These are phyloP conservation scores for Linepithema humile DNA, from an alignment of 1,140 invertebrate genomes.

Conservation along the genomic window DNA sequence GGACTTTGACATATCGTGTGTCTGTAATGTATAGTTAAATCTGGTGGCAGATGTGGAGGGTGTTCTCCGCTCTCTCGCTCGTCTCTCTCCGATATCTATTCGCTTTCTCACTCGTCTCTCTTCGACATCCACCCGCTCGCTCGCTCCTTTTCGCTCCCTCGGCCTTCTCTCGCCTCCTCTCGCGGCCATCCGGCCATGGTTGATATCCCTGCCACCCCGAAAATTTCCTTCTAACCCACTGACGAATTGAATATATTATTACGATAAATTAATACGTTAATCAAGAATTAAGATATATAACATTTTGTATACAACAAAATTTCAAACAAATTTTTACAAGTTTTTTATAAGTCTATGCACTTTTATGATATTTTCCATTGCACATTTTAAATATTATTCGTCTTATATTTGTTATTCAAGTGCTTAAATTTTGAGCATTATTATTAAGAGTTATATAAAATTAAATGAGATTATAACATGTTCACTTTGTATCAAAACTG, in stretches of 20 bases:
- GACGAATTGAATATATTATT: constrained; percentile 55
- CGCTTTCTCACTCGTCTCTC: constrained; percentile 2
- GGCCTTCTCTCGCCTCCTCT: constrained; percentile 4
- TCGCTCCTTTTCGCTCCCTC: constrained; percentile 22
- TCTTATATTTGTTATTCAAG: too few relatives aligned
- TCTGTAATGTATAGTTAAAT: constrained; percentile 86
- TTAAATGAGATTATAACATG: too few relatives aligned
- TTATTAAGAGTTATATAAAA: too few relatives aligned
- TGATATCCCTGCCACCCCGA: constrained; percentile 55
- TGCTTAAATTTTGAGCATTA: too few relatives aligned
- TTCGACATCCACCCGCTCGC: constrained; percentile 7
- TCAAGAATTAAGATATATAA: not conserved
- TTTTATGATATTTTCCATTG: not conserved
- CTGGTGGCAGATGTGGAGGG: constrained; percentile 84
- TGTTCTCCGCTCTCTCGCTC: constrained; percentile 70
- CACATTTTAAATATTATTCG: not conserved
- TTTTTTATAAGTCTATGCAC: not conserved
- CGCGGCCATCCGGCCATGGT: constrained; percentile 52
- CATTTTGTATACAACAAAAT: not conserved
- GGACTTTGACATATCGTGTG: constrained; percentile 85
- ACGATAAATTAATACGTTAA: not conserved
- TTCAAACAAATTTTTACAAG: not conserved
- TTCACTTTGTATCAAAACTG: too few relatives aligned
- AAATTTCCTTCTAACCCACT: constrained; percentile 69
- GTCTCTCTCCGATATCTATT: constrained; percentile 30